phyloP scores from a whole-genome alignment of 2,888 invertebrate genomes.

The Miltochrista miniata region DNA sequence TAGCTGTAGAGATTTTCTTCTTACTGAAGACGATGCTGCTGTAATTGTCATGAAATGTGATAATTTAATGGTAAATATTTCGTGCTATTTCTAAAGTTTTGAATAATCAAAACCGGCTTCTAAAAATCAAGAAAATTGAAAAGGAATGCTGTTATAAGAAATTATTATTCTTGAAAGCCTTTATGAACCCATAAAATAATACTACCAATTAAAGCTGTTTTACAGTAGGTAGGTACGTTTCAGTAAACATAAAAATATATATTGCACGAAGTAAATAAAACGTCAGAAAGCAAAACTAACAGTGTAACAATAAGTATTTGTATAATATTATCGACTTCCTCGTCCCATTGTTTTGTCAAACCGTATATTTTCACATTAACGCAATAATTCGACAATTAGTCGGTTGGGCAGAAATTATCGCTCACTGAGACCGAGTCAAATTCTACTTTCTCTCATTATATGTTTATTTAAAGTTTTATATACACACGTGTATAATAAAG shows the following conservation, averaged over 20 bases:
- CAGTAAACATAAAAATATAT: conserved; percentile 14
- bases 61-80: too few relatives aligned
- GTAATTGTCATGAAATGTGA: too few relatives aligned
- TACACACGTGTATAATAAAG: too few relatives aligned
- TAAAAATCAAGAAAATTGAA: neutral
- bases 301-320: conserved; percentile 43
- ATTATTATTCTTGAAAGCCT: neutral
- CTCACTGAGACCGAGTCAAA: conserved; percentile 61
- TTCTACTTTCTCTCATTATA: conserved; percentile 71
- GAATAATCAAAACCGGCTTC: neutral
- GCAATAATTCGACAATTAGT: conserved; percentile 81
- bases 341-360: conserved; percentile 76
- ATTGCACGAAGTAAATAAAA: conserved; percentile 19
- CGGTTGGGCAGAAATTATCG: conserved; percentile 67
- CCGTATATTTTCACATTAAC: conserved; percentile 80
- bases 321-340: conserved; percentile 62
- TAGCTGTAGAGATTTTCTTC: too few relatives aligned
- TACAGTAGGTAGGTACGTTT: conserved; percentile 7
- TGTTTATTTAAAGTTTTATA: too few relatives aligned
- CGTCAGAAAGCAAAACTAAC: conserved; percentile 31
- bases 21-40: too few relatives aligned
- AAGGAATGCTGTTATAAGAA: neutral
- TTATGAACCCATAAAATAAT: neutral
- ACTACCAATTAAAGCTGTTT: conserved; percentile 9
- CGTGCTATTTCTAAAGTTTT: neutral